Conservation (phyloP, 2,888 invertebrate genomes). For the Drosophila meridiana region DNA sequence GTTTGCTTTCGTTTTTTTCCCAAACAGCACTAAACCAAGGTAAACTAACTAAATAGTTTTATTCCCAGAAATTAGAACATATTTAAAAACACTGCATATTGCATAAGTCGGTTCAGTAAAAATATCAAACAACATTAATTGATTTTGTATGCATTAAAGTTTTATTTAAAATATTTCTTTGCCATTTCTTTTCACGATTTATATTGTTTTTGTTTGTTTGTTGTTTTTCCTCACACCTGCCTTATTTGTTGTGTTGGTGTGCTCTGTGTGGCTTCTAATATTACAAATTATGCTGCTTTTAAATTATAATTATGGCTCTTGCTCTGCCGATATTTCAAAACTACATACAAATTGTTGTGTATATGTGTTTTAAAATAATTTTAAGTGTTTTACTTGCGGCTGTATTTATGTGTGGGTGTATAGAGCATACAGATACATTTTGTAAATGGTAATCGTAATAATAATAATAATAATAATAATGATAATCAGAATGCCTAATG, state of each 20-base stretch:
- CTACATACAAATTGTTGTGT: slow-evolving; percentile 45
- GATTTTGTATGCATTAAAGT: slow-evolving; percentile 70
- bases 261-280: slow-evolving; percentile 36
- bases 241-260: slow-evolving; percentile 34
- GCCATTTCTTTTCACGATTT: slow-evolving; percentile 45
- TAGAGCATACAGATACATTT: slow-evolving; percentile 60
- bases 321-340: slow-evolving; percentile 42
- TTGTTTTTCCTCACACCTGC: slow-evolving; percentile 34
- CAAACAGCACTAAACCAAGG: no score
- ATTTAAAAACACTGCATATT: no score
- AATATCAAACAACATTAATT: slow-evolving; percentile 13
- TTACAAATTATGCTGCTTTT: slow-evolving; percentile 68
- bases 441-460: slow-evolving; percentile 59
- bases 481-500: slow-evolving; percentile 71
- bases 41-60: no score
- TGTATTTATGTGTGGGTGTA: slow-evolving; percentile 35
- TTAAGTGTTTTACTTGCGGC: slow-evolving; percentile 28
- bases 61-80: no score
- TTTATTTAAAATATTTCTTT: slow-evolving; percentile 79
- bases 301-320: slow-evolving; percentile 72
- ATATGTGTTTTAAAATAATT: slow-evolving; percentile 33
- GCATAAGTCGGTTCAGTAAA: neutral
- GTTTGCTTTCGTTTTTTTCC: no score
- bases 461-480: slow-evolving; percentile 59
- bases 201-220: slow-evolving; percentile 26